phyloP scores from a whole-genome alignment of 53 echinoderm and acorn worm species.

The Apostichopus leukothele region DNA sequence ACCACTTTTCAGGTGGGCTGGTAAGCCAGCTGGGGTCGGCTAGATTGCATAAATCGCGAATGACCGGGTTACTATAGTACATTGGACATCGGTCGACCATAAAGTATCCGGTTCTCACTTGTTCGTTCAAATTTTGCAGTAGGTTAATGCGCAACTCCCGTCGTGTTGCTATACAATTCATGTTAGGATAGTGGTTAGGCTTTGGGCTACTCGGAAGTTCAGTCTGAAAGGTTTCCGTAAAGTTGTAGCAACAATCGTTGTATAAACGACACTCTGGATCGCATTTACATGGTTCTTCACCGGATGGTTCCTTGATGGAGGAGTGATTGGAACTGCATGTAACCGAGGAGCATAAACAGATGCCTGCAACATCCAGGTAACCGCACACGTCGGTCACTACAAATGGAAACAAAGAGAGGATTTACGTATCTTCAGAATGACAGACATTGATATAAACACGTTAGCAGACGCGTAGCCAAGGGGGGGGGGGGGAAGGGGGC shows the following conservation, averaged over 20 bases:
- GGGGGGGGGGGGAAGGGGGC: too few species aligned
- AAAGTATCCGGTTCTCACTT: background rate
- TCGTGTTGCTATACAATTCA: background rate
- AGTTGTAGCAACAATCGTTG: conserved; percentile 11
- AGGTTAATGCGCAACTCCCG: background rate
- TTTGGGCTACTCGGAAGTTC: too few species aligned
- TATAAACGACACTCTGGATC: background rate
- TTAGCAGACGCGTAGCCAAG: too few species aligned
- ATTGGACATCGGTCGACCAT: conserved; percentile 1
- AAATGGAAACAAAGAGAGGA: too few species aligned
- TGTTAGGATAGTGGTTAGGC: background rate
- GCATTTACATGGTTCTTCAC: background rate
- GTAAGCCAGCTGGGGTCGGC: background rate
- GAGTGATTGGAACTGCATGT: background rate
- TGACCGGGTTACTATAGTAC: background rate
- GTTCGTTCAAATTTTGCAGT: too few species aligned
- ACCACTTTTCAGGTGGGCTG: background rate
- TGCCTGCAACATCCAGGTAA: background rate
- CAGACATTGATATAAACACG: too few species aligned
- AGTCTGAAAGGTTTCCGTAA: background rate
- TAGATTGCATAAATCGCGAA: background rate
- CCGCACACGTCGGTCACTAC: background rate
- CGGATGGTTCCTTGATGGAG: background rate
- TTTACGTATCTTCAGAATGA: too few species aligned
- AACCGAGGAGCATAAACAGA: background rate